Conservation (phyloP, 2,888 invertebrate species). For the Conistra vaccinii region DNA sequence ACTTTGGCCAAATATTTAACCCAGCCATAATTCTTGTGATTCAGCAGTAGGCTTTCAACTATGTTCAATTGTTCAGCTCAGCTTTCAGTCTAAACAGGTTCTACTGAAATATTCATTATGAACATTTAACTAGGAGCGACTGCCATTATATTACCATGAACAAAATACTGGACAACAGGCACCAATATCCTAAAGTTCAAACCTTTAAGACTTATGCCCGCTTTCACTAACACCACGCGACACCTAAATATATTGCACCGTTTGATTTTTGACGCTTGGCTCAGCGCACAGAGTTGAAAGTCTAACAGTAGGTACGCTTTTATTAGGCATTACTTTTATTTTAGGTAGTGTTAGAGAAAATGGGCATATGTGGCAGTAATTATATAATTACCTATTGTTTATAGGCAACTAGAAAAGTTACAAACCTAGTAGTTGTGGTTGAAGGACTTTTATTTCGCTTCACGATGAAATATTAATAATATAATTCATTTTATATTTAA, state of each 20-base stretch:
- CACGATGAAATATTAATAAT: not conserved
- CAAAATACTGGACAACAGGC: not conserved
- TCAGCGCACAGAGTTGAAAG: too few relatives aligned
- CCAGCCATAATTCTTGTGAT: not conserved
- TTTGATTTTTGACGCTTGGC: too few relatives aligned
- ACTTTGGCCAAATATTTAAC: slow-evolving; percentile 33
- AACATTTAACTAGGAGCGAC: not conserved
- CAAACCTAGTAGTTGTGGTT: too few relatives aligned
- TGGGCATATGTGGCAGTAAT: too few relatives aligned
- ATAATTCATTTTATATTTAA: slow-evolving; percentile 2
- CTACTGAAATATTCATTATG: not conserved
- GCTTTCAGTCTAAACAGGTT: not conserved
- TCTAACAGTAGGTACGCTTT: too few relatives aligned
- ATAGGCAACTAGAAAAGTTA: too few relatives aligned
- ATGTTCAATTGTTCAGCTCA: not conserved
- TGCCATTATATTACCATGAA: not conserved
- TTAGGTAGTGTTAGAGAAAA: too few relatives aligned
- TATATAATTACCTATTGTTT: too few relatives aligned
- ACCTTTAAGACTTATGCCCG: too few relatives aligned
- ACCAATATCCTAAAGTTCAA: not conserved
- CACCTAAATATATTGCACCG: too few relatives aligned
- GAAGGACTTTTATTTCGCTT: not conserved
- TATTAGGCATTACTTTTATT: too few relatives aligned
- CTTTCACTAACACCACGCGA: too few relatives aligned
- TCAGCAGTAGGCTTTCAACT: not conserved